A percentile compares a stretch with the other conserved stretches of the same genome.
Evolutionary conservation across 2,113 vertebrate species (phyloP).

Genomic region (Hucho hucho): DNA sequence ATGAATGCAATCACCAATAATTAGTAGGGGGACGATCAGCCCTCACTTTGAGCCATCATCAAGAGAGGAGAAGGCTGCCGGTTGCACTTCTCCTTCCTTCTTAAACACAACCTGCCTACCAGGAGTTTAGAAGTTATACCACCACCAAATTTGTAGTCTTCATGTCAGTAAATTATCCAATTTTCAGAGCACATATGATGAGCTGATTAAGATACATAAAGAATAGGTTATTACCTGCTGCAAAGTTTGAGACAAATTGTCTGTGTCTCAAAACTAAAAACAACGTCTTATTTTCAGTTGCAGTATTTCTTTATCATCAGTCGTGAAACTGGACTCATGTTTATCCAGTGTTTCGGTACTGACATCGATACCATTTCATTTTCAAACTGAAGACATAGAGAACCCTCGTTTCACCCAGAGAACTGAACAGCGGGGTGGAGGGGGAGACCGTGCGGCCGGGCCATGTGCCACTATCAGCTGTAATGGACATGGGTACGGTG

Average conservation of each 20-base stretch:
- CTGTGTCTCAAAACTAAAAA: no score
- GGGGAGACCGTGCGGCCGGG: slow-evolving; percentile 7
- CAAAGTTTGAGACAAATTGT: no score
- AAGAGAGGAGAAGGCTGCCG: slow-evolving; percentile 31
- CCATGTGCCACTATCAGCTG: slow-evolving; percentile 24
- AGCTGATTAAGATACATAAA: no score
- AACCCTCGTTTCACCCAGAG: neutral
- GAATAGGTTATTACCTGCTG: no score
- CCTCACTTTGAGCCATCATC: slow-evolving; percentile 69
- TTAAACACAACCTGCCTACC: slow-evolving; percentile 50
- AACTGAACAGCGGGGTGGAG: neutral
- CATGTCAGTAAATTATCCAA: slow-evolving; percentile 29
- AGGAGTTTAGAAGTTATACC: slow-evolving; percentile 36
- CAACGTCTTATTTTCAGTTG: no score
- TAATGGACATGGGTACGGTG: slow-evolving; percentile 39
- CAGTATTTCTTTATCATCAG: no score
- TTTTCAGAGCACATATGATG: no score
- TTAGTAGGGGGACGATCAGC: slow-evolving; percentile 74
- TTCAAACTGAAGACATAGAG: neutral
- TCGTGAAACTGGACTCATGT: no score
- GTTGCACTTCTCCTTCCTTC: slow-evolving; percentile 45
- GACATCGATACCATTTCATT: no score
- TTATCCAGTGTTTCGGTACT: no score
- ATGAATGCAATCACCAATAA: slow-evolving; percentile 78
- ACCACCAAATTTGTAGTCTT: slow-evolving; percentile 42